phyloP scores from a whole-genome alignment of 2,113 vertebrate species.

The Todiramphus chloris region DNA sequence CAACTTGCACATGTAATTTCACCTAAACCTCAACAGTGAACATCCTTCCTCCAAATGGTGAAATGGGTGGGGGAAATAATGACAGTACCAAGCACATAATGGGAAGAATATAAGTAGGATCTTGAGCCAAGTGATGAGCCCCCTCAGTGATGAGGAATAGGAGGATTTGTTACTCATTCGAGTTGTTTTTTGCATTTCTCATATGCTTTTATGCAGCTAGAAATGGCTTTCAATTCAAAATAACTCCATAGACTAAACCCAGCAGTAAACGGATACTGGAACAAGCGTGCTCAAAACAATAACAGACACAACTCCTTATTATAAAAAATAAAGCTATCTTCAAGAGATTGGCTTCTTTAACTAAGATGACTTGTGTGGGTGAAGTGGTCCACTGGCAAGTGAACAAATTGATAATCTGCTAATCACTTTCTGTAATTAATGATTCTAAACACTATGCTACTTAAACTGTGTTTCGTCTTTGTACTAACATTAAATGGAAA shows the following conservation, averaged over 20 bases:
- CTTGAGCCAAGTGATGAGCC: background rate
- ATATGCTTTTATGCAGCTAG: background rate
- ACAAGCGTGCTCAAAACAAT: background rate
- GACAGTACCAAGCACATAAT: background rate
- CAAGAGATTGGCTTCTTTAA: background rate
- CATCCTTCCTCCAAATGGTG: background rate
- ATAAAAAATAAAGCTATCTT: background rate
- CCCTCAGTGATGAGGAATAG: background rate
- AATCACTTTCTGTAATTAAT: background rate
- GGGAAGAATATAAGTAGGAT: background rate
- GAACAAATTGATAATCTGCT: background rate
- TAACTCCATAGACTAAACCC: background rate
- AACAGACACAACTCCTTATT: background rate
- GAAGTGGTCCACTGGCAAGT: background rate
- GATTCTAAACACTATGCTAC: background rate
- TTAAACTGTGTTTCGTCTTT: background rate
- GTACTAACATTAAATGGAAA: slow-evolving; percentile 12
- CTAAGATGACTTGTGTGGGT: background rate
- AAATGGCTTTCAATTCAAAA: background rate
- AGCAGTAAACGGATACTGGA: background rate
- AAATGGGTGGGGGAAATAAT: background rate
- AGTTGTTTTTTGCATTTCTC: background rate
- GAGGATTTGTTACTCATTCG: background rate
- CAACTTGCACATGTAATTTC: background rate
- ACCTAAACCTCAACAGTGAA: background rate